Evolutionary conservation across 2,113 vertebrate species (phyloP), one percentile per base, ranked within the genome.

Genomic region (Sterrhoptilus dennistouni): DNA sequence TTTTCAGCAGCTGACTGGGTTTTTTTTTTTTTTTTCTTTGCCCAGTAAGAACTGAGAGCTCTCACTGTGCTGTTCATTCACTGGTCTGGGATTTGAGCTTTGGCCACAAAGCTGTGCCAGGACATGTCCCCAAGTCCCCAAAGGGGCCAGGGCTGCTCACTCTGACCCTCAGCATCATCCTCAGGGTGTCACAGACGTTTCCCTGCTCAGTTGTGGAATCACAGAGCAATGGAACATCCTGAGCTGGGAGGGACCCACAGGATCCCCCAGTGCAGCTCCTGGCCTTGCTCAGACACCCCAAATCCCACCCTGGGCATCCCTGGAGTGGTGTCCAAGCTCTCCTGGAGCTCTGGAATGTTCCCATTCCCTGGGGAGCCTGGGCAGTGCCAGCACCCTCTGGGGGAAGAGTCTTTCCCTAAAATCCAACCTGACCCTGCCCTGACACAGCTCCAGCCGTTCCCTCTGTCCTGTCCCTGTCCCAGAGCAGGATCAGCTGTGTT

Each of bases 401-500:
- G 49, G 36, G 27, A 59, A 33, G 45, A 45, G 2, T 3, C 19
- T 61, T 69, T 19, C 15, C 47, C 47, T 4, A 1, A 45, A 10
- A 16, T n/a, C 64, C 84, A 54, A 0, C 38, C 64, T 0, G 1
- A n/a, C 0, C 18, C 33, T 45, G 42, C 38, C n/a, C 49, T 40
- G 57, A 0, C 42, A 0, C 66, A 56, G 42, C 75, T 42, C 24
- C 65, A 56, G 75, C 65, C 4, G 0, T 0, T 29, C 65, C 84
- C 65, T 6, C 9, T 18, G 5, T 40, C 0, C 75, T 35, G 75
- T 49, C 49, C 29, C 75, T 35, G 40, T 28, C 65, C 1, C 64
- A 70, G 64, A 29, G 28, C 64, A 63, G 64, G 56, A 20, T 53
- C 65, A 63, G 24, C 2, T 4, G 4, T 4, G n/a, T 70, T 19